phyloP scores from a whole-genome alignment of 2,888 invertebrate species.

The Eurois occulta region DNA sequence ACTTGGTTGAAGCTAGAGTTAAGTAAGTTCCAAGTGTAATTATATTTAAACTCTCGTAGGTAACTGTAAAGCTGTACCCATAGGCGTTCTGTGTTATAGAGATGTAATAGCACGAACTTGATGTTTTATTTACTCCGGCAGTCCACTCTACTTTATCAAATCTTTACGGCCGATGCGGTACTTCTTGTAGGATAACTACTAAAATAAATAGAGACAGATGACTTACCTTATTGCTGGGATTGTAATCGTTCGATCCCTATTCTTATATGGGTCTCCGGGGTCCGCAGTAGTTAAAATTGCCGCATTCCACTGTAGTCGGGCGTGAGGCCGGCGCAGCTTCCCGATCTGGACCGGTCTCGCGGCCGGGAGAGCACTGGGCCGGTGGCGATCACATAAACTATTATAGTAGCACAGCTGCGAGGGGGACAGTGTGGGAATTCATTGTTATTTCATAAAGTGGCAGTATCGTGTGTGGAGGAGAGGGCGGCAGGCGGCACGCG shows the following conservation, averaged over 20 bases:
- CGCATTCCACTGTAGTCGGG: slow-evolving; percentile 89
- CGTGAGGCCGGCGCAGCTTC: slow-evolving; percentile 88
- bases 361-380: slow-evolving; percentile 70
- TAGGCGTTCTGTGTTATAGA: slow-evolving; percentile 34
- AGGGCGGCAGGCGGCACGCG: slow-evolving; percentile 66
- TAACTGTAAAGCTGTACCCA: slow-evolving; percentile 41
- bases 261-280: slow-evolving; percentile 85
- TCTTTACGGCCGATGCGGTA: slow-evolving; percentile 22
- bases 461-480: slow-evolving; percentile 70
- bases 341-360: slow-evolving; percentile 86
- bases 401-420: slow-evolving; percentile 78
- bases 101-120: slow-evolving; percentile 36
- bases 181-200: slow-evolving; percentile 7
- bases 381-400: slow-evolving; percentile 85
- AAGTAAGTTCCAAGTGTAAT: slow-evolving; percentile 29
- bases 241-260: slow-evolving; percentile 83
- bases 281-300: slow-evolving; percentile 90
- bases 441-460: slow-evolving; percentile 82
- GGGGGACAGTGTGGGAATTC: slow-evolving; percentile 74
- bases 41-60: slow-evolving; percentile 25
- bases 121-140: slow-evolving; percentile 55
- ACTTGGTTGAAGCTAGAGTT: slow-evolving; percentile 13
- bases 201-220: slow-evolving; percentile 39
- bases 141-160: slow-evolving; percentile 44
- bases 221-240: slow-evolving; percentile 82